Percentiles rank a stretch among this genome's conserved stretches.
Evolutionary conservation across 2,797 vertebrate genomes (phyloP).

Genomic region (Spinus olivaceus): DNA sequence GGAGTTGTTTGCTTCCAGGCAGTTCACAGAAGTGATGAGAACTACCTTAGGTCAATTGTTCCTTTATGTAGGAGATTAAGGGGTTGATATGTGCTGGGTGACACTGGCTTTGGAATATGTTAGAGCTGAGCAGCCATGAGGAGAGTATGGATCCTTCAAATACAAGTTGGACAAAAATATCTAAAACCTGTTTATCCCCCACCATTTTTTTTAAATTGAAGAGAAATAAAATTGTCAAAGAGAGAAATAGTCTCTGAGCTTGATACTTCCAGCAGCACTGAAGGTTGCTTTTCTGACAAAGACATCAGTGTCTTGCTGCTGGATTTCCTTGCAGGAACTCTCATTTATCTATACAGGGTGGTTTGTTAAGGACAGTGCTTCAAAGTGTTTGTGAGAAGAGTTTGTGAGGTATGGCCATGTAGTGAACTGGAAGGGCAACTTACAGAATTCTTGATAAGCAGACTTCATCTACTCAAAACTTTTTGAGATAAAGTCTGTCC

Average conservation of each 20-base stretch:
- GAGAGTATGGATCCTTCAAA: neutral
- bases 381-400: neutral
- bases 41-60: neutral
- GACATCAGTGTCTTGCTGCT: neutral
- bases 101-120: neutral
- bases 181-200: neutral
- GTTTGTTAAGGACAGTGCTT: neutral
- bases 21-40: neutral
- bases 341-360: neutral
- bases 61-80: neutral
- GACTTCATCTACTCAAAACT: neutral
- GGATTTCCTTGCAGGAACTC: neutral
- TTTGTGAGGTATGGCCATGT: neutral
- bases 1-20: constrained; percentile 15
- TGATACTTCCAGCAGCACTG: neutral
- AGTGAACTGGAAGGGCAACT: neutral
- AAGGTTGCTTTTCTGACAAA: neutral
- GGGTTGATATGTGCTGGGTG: neutral
- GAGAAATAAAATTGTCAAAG: neutral
- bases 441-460: neutral
- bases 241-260: neutral
- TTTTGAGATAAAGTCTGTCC: neutral
- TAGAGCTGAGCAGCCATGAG: neutral
- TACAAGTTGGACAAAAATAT: neutral
- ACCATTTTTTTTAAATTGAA: neutral